Base-by-base conservation (phyloP, 2,113 vertebrate genomes). In the Erpornis zantholeuca region DNA sequence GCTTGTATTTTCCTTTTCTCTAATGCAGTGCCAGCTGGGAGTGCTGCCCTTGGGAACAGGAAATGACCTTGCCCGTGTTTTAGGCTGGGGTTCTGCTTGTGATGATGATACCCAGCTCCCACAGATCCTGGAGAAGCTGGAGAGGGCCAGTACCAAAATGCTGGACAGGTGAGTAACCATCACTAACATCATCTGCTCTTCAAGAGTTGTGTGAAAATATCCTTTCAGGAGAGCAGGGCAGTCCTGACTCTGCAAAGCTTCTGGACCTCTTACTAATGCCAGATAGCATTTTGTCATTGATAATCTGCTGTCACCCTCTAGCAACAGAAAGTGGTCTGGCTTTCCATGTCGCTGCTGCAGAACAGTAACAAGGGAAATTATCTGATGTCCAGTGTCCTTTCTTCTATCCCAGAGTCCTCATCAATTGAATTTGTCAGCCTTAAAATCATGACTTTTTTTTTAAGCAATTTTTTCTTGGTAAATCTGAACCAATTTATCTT, bases 141-240 rank as follows among this genome's bases (percentile, higher is more conserved):
- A 99, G 96, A 98, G 99, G 89, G 99, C 99, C 92, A 99, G 99
- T 96, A 99, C 99, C 73, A 99, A 99, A 98, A 99, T 99, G 99
- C 89, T 99, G 71, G 99, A 99, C 98, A 98, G 99, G 99, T 99
- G 85, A 95, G 92, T 73, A 31, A 29, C 78, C 42, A 5, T 75
- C 35, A 35, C 31, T 84, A 9, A 35, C 18, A 8, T 47, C 25
- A 15, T 57, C 25, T 71, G 10, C 21, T 89, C 33, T 36, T 69
- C 63, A 69, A 21, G 29, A 38, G 25, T 28, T 71, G 44, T 45
- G 27, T 94, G 79, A 93, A 57, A 57, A 59, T 35, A 53, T 1
- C 61, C 20, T 76, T 71, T 16, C 13, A n/a, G 29, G 36, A 82
- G 18, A 87, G 36, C 6, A 3, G 20, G 29, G n/a, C 33, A 45